Percentiles rank a stretch among this genome's conserved stretches.
These are phyloP conservation scores for Cyclopterus lumpus DNA, from an alignment of 2,797 vertebrate genomes.

Conservation along the genomic window DNA sequence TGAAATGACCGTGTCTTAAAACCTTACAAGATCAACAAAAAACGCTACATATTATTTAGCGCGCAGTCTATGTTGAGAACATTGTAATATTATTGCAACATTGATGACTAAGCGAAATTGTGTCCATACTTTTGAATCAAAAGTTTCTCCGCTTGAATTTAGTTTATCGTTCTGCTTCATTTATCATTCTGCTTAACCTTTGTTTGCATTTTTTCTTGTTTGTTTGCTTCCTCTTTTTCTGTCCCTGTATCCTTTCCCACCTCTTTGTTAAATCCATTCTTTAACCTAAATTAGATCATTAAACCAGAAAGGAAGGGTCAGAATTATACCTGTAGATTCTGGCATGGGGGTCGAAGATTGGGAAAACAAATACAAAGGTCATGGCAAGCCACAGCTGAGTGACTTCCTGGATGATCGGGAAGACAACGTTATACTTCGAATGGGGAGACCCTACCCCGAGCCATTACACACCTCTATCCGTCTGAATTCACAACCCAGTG, in stretches of 20 bases:
- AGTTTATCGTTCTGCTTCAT: constrained; percentile 9
- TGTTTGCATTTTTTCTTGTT: constrained; percentile 67
- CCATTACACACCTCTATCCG: constrained; percentile 35
- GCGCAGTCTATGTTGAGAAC: background rate
- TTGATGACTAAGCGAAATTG: background rate
- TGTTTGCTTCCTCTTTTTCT: constrained; percentile 70
- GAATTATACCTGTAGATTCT: constrained; percentile 90
- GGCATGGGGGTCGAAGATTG: constrained; percentile 88
- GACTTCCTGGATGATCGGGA: constrained; percentile 86
- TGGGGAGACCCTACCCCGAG: constrained; percentile 64
- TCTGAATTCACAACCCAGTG: constrained; percentile 67
- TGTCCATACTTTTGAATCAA: constrained; percentile 50
- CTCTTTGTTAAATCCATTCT: constrained; percentile 42
- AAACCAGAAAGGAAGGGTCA: constrained; percentile 87
- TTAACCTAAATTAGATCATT: constrained; percentile 77
- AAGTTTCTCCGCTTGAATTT: constrained; percentile 28
- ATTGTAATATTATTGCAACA: constrained; percentile 5
- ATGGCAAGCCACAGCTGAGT: constrained; percentile 83
- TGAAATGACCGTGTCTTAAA: background rate
- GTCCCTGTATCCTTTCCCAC: constrained; percentile 63
- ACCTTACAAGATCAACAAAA: background rate
- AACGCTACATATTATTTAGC: background rate
- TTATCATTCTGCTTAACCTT: constrained; percentile 60
- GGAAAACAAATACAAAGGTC: constrained; percentile 86
- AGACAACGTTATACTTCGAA: constrained; percentile 69